Base-by-base conservation (phyloP, 2,888 invertebrate species). In the Notodonta dromedarius region DNA sequence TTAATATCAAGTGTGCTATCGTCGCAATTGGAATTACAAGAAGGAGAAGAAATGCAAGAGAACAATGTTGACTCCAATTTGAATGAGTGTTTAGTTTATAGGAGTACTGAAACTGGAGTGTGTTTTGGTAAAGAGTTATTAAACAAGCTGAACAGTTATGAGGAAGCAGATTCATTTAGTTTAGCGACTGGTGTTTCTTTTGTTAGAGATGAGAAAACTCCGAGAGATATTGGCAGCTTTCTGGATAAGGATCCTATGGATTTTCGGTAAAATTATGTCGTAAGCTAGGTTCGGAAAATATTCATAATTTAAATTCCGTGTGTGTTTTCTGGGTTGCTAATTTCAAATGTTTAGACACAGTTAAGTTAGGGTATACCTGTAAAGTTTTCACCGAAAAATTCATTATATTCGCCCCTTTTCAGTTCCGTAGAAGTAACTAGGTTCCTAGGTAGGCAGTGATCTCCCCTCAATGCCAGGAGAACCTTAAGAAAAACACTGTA, bases 221-320 rank as follows among this genome's bases (percentile, higher is more conserved):
- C 95, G 13, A 94, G 97, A 58, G 95, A 96, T 64, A 91, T 95
- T 63, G 93, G 95, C 57, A 95, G 95, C 80, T 95, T 96, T 66
- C 90, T 96, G 69, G 96, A 96, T 75, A 95, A 95, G 66, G 96
- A 97, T 89, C 96, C 97, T 0, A 94, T 95, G 79, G 96, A 96
- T 88, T 95, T 96, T 65, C 94, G 96, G 94, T 96, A 94, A 56
- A 9, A 35, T n/a, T 11, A 35, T 12, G 11, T 51, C 12, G 0
- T 53, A 42, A 11, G 9, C 42, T 42, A 42, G 9, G 42, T 42
- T 42, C 9, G 0, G 4, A 42, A 42, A 5, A 8, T 11, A 42
- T 42, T 42, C 11, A 11, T 8, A 42, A 42, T 11, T 42, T 42
- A 0, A 4, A 42, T 42, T 42, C 35, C 35, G 0, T 6, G 5